A percentile compares a stretch with the other conserved stretches of the same genome.
These are phyloP conservation scores for Cavia porcellus DNA, from an alignment of 2,113 vertebrate genomes.

Conservation along the genomic window DNA sequence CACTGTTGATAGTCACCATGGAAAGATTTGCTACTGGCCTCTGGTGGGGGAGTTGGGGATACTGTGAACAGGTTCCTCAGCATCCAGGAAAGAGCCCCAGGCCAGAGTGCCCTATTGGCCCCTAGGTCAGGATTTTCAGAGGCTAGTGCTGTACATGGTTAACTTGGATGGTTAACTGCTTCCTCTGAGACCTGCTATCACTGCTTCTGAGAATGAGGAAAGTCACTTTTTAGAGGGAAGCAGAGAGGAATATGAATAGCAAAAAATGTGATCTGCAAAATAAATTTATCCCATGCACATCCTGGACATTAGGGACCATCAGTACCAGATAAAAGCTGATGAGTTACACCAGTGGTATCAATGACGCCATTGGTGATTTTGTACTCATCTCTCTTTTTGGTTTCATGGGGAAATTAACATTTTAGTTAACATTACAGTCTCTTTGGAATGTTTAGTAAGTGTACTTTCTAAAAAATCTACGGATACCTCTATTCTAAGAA, in stretches of 20 bases:
- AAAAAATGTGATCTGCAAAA: neutral
- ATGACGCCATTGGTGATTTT: fast-evolving
- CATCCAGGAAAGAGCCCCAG: fast-evolving
- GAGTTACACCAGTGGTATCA: fast-evolving
- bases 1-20: fast-evolving
- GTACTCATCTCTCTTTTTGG: neutral
- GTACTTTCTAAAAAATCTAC: neutral
- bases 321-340: neutral
- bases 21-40: neutral
- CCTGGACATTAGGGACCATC: neutral
- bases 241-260: neutral
- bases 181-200: neutral
- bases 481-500: neutral
- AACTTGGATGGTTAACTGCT: neutral
- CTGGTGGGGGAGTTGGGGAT: neutral
- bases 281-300: neutral
- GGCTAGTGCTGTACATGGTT: neutral
- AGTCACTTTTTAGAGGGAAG: neutral
- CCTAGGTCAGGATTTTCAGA: fast-evolving
- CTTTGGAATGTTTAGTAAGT: neutral
- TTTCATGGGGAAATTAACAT: neutral
- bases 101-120: neutral
- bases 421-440: neutral
- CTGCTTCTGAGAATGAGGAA: neutral
- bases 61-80: neutral